Base-by-base conservation (phyloP, 2,113 vertebrate genomes). In the Engystomops pustulosus region DNA sequence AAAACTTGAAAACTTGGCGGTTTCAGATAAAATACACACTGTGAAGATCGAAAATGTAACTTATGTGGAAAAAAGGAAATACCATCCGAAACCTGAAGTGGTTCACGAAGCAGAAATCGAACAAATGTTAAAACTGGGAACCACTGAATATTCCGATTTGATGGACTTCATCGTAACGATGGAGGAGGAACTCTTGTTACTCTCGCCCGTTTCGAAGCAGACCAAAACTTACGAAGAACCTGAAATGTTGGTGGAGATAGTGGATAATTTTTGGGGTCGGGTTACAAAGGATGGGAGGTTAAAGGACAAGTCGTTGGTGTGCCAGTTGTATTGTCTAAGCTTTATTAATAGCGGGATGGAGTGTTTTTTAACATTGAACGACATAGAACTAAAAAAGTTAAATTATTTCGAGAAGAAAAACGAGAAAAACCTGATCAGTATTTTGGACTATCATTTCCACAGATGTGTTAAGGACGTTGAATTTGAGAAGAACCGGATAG, bases 61-160 rank as follows among this genome's bases (percentile, higher is more conserved):
- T 0, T 99, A 98, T 85, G 86, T 86, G 0, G 98, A 99, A 80
- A 96, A 95, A 87, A 96, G 95, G 84, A 96, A 94, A 71, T 98
- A 94, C 88, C 96, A 98, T 76, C 94, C 96, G 0, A 97, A 97
- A 90, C 89, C 86, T 0, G 97, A 98, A 89, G 93, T 96, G 0
- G 92, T 89, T 27, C 97, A 97, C 0, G 97, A 98, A 69, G 89
- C 95, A 0, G 97, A 98, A 70, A 68, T 90, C 0, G 96, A 98
- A 41, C 97, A 99, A 90, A 95, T 99, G 93, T 89, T 99, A 45
- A 99, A 99, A 90, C 88, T 99, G 80, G 98, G 98, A 84, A 96
- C 96, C 86, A 95, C 92, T 0, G 95, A 95, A 34, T 93, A 96
- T 7, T 85, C 83, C 0, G 96, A 98, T 87, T 95, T 99, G 87